A percentile compares a stretch with the other conserved stretches of the same genome.
phyloP scores from a whole-genome alignment of 2,113 vertebrate genomes.

The Passer montanus region DNA sequence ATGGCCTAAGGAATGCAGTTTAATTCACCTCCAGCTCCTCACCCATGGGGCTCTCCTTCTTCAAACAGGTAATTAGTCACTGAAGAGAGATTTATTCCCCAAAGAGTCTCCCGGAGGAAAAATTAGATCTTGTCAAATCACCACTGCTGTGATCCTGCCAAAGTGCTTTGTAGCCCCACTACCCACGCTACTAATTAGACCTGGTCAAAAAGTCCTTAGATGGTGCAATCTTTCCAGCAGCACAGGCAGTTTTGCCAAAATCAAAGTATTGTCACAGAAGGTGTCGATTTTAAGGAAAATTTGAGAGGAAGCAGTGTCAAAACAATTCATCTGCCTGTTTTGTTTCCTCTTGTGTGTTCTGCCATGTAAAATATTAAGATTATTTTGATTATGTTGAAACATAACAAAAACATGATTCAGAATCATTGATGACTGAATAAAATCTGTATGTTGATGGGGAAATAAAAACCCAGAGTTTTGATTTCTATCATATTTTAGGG shows the following conservation, averaged over 20 bases:
- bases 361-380: not conserved
- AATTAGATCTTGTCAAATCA: not conserved
- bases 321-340: slow-evolving; percentile 3
- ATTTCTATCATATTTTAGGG: not conserved
- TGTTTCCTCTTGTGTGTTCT: slow-evolving; percentile 7
- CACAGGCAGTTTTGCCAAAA: slow-evolving; percentile 5
- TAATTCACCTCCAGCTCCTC: not conserved
- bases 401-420: slow-evolving; percentile 11
- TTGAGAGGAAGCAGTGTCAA: slow-evolving; percentile 12
- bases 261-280: not conserved
- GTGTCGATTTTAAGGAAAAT: not conserved
- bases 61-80: not conserved
- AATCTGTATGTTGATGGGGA: not conserved
- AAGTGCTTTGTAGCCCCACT: not conserved
- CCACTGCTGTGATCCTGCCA: not conserved
- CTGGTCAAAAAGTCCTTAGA: not conserved
- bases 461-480: not conserved
- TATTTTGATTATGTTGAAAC: not conserved
- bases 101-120: not conserved
- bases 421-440: not conserved
- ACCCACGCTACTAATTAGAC: not conserved
- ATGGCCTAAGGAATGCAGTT: not conserved
- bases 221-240: not conserved
- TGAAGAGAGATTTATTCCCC: not conserved
- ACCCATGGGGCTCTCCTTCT: not conserved